Evolutionary conservation across 2,797 vertebrate genomes (phyloP).

Genomic region (Argyrosomus regius): DNA sequence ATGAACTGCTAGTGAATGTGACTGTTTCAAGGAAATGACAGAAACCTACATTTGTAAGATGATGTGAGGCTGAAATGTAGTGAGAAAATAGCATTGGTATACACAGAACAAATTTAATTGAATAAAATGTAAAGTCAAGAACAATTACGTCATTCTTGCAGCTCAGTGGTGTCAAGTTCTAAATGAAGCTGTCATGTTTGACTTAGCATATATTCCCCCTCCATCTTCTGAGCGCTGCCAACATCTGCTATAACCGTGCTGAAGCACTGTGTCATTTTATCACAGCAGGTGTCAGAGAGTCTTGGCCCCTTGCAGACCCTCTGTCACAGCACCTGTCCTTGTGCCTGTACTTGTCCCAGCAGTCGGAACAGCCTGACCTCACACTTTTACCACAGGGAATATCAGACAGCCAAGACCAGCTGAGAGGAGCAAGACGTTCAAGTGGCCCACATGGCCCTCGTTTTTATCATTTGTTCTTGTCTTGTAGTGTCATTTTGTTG

Average conservation of each 20-base stretch:
- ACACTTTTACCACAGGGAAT: slow-evolving; percentile 48
- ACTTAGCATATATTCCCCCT: neutral
- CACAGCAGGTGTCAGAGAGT: slow-evolving; percentile 51
- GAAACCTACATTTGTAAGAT: neutral
- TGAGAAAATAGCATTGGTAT: neutral
- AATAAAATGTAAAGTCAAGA: neutral
- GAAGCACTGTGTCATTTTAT: slow-evolving; percentile 19
- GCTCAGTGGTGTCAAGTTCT: neutral
- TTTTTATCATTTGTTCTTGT: neutral
- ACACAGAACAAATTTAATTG: neutral
- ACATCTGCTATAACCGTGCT: slow-evolving; percentile 43
- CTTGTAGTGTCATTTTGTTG: too few species aligned
- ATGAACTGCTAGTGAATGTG: neutral
- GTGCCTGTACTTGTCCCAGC: slow-evolving; percentile 7
- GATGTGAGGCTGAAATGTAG: neutral
- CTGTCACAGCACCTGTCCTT: slow-evolving; percentile 55
- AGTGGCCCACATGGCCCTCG: slow-evolving; percentile 1
- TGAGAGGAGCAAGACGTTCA: slow-evolving; percentile 17
- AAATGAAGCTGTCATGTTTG: slow-evolving; percentile 19
- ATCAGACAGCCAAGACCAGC: slow-evolving; percentile 16
- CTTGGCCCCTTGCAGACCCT: slow-evolving; percentile 30
- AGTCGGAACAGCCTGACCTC: slow-evolving; percentile 64
- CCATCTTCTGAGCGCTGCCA: slow-evolving; percentile 13
- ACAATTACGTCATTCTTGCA: neutral
- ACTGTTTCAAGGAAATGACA: neutral